These are phyloP conservation scores for Buteo buteo DNA, from an alignment of 2,113 vertebrate species.

Conservation along the genomic window DNA sequence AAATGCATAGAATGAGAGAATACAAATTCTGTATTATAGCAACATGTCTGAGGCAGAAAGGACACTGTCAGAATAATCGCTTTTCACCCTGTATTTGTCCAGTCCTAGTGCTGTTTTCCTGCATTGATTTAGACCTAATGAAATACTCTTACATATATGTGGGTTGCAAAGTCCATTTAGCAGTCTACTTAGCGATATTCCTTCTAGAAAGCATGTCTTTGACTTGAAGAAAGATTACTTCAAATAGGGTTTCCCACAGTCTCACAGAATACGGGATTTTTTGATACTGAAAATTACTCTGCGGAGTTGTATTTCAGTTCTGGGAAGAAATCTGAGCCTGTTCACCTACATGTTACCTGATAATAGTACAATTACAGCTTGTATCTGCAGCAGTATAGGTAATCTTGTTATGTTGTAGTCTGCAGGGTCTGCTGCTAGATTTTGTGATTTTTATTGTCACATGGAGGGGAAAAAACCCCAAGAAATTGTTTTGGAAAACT, in stretches of 20 bases:
- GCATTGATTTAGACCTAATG: background rate
- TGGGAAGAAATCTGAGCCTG: background rate
- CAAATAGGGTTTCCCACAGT: background rate
- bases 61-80: background rate
- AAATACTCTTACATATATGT: background rate
- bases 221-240: background rate
- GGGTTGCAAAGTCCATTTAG: background rate
- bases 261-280: background rate
- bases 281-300: background rate
- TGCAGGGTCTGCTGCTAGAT: background rate
- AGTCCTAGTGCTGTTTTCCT: background rate
- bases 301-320: background rate
- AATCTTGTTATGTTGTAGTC: background rate
- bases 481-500: background rate
- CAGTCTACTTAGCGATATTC: background rate
- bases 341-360: background rate
- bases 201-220: background rate
- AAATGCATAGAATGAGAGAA: background rate
- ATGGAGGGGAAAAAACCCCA: fast-evolving
- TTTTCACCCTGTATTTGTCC: background rate
- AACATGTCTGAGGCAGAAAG: background rate
- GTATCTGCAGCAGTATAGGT: background rate
- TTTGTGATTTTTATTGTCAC: background rate
- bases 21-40: background rate
- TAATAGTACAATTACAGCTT: background rate